Evolutionary conservation across 2,797 vertebrate species (phyloP).

Genomic region (Poeciliopsis gracilis): DNA sequence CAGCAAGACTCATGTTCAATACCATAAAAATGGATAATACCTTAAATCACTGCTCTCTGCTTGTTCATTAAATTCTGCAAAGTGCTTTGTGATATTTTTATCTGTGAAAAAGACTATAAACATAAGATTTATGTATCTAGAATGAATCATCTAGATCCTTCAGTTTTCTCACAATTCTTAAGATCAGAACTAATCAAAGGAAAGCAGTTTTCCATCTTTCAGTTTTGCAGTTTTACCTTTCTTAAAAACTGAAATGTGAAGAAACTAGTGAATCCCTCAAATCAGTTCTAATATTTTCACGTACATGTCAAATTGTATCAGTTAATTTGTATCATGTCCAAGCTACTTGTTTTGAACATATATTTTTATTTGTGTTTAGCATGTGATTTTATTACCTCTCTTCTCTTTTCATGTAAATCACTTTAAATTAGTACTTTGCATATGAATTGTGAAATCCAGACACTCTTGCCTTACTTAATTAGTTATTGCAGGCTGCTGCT

Average conservation of each 20-base stretch:
- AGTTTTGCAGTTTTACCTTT: neutral
- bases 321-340: neutral
- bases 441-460: neutral
- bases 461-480: neutral
- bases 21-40: neutral
- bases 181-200: neutral
- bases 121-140: neutral
- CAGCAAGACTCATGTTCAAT: neutral
- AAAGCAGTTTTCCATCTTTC: neutral
- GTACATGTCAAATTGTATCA: neutral
- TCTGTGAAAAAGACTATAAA: neutral
- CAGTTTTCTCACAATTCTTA: neutral
- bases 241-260: neutral
- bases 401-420: neutral
- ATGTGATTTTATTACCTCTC: neutral
- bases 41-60: neutral
- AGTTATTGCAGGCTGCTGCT: slow-evolving; percentile 57
- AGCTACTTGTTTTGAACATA: neutral
- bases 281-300: neutral
- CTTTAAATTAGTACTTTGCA: neutral
- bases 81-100: neutral
- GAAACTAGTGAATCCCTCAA: neutral
- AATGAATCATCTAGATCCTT: neutral
- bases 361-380: neutral
- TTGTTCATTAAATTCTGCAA: neutral